Evolutionary conservation across 2,113 vertebrate genomes (phyloP).

Genomic region (Maccullochella peelii): DNA sequence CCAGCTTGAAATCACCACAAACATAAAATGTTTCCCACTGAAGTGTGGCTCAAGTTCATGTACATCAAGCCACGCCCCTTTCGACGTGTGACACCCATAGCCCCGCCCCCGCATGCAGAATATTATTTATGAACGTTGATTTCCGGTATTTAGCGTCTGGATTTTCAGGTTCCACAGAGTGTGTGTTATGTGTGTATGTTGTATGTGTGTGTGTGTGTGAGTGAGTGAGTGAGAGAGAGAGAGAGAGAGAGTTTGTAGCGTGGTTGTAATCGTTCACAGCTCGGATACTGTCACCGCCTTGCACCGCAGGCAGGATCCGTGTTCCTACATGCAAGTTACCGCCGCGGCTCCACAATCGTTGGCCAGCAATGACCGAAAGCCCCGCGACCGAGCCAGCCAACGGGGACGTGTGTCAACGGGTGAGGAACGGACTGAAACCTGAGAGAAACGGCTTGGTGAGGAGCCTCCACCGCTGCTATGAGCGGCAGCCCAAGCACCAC

Average conservation of each 20-base stretch:
- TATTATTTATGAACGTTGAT: conserved; percentile 69
- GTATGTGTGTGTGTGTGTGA: conserved; percentile 1
- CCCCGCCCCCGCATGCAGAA: conserved; percentile 20
- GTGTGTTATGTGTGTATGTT: neutral
- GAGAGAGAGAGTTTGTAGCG: conserved; percentile 34
- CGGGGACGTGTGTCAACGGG: conserved; percentile 67
- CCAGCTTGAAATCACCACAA: neutral
- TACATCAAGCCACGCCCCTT: conserved; percentile 27
- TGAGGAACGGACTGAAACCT: conserved; percentile 76
- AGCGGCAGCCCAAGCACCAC: conserved; percentile 44
- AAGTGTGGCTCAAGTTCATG: neutral
- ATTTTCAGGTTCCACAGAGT: conserved; percentile 66
- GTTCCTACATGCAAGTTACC: conserved; percentile 67
- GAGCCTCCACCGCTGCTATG: conserved; percentile 64
- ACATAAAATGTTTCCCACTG: no score
- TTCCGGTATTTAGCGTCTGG: conserved; percentile 72
- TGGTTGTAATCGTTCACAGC: conserved; percentile 16
- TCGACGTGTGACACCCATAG: neutral
- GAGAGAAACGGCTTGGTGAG: conserved; percentile 73
- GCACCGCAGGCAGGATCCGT: conserved; percentile 48
- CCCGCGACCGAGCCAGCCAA: conserved; percentile 63
- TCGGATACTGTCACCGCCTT: conserved; percentile 57
- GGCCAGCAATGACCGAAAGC: conserved; percentile 81
- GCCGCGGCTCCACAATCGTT: conserved; percentile 46
- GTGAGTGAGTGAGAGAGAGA: no score